Conservation (phyloP, 2,113 vertebrate species). For the Scopus umbretta region DNA sequence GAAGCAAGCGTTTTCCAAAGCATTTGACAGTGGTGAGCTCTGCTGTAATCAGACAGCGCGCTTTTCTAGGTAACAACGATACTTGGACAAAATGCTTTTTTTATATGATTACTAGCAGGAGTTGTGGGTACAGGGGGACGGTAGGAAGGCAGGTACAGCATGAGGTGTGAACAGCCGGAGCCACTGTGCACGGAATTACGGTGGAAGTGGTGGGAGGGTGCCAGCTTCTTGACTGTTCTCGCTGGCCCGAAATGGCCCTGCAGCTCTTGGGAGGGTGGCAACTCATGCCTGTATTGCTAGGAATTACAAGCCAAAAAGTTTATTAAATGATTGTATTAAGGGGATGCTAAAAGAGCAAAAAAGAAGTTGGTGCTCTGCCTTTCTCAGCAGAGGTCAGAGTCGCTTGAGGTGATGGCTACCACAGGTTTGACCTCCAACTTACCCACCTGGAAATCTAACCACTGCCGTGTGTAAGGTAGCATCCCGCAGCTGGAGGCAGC, state of each 20-base stretch:
- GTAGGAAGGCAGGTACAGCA: not conserved
- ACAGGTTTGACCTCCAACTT: not conserved
- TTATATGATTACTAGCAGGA: not conserved
- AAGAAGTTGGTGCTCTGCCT: not conserved
- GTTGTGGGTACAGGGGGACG: not conserved
- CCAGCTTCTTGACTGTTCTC: not conserved
- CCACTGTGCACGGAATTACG: not conserved
- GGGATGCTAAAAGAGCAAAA: not conserved
- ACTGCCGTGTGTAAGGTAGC: not conserved
- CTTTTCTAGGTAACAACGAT: not conserved
- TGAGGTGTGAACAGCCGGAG: not conserved
- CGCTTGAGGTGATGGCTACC: not conserved
- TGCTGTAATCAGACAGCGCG: rapidly evolving
- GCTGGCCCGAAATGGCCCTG: not conserved
- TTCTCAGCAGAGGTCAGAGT: not conserved
- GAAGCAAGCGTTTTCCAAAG: not conserved
- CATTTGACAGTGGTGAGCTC: not conserved
- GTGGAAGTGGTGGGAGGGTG: rapidly evolving
- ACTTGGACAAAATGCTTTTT: not conserved
- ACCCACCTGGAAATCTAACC: rapidly evolving
- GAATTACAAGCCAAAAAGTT: not conserved
- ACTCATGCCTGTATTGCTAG: not conserved
- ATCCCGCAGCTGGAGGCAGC: not conserved
- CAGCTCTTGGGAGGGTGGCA: rapidly evolving
- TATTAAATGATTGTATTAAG: not conserved